Base-by-base conservation (phyloP, 2,888 invertebrate genomes). In the Cancer borealis region DNA sequence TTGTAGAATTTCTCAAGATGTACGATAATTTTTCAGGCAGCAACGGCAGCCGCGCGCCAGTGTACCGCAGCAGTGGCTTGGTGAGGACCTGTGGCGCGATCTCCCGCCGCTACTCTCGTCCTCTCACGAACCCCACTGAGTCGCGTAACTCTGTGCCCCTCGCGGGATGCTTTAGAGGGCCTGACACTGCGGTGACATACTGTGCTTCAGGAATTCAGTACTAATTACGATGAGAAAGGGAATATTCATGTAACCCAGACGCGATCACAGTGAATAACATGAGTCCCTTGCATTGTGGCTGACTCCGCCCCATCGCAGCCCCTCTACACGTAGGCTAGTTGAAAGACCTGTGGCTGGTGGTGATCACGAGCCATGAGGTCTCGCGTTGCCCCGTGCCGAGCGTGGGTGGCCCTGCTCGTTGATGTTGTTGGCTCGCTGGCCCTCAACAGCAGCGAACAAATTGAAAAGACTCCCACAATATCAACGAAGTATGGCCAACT, bases 401-500 rank as follows among this genome's bases (percentile, higher is more conserved):
- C 88, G 60, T 89, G 88, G 92, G 88, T 45, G 92, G 92, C 92
- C 92, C 46, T 60, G 92, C 46, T 47, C 30, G 87, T 66, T 66
- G 26, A 5, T 92, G 88, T 26, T 92, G 30, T 5, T 66, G 5
- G 5, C n/a, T 66, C 26, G 92, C 49, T 14, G 73, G 92, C 26
- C 26, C 49, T 88, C 88, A 60, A 60, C 66, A 88, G 46, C 26
- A 60, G 45, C 6, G 92, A 92, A 26, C 39, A 47, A 14, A 54
- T 47, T 39, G 30, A 93, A 84, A 93, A 95, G 88, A 94, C 94
- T 0, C 91, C 90, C 10, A 92, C 92, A 12, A 94, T 99, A 96
- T 97, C 98, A 96, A 99, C 99, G 96, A 98, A 98, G 96, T 99
- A 99, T 97, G 99, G 99, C 60, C 98, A 98, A 95, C 97, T 99